Percentiles rank a stretch among this genome's conserved stretches.
These are phyloP conservation scores for Digitonthophagus gazella DNA, from an alignment of 2,888 invertebrate genomes.

Conservation along the genomic window DNA sequence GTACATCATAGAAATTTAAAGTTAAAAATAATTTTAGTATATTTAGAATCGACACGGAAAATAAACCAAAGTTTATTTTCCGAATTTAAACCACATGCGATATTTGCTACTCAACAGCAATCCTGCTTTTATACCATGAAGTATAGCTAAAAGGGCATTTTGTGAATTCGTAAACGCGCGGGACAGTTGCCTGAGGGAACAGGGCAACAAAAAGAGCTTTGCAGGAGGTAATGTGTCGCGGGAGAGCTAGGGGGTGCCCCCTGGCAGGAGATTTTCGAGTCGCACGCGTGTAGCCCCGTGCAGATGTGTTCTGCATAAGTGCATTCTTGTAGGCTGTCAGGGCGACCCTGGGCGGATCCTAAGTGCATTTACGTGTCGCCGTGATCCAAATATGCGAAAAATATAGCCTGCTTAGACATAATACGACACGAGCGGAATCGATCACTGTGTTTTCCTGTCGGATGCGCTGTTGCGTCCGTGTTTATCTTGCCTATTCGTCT, in stretches of 20 bases:
- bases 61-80: no score
- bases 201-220: neutral
- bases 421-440: slow-evolving; percentile 50
- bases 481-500: neutral
- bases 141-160: slow-evolving; percentile 2
- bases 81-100: no score
- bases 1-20: no score
- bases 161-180: neutral
- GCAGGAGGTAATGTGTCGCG: slow-evolving; percentile 4
- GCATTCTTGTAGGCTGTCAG: slow-evolving; percentile 51
- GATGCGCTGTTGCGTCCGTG: slow-evolving; percentile 40
- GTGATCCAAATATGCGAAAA: slow-evolving; percentile 48
- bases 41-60: no score
- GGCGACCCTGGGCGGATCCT: slow-evolving; percentile 47
- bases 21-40: no score
- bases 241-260: neutral
- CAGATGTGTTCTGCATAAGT: slow-evolving; percentile 47
- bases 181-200: neutral
- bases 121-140: neutral
- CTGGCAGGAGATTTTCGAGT: slow-evolving; percentile 15
- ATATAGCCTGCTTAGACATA: slow-evolving; percentile 49
- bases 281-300: slow-evolving; percentile 38
- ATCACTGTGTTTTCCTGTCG: slow-evolving; percentile 45
- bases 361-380: slow-evolving; percentile 53
- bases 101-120: no score